A percentile compares a stretch with the other conserved stretches of the same genome.
phyloP scores from a whole-genome alignment of 2,797 vertebrate genomes.

The Acanthurus leucopareius region DNA sequence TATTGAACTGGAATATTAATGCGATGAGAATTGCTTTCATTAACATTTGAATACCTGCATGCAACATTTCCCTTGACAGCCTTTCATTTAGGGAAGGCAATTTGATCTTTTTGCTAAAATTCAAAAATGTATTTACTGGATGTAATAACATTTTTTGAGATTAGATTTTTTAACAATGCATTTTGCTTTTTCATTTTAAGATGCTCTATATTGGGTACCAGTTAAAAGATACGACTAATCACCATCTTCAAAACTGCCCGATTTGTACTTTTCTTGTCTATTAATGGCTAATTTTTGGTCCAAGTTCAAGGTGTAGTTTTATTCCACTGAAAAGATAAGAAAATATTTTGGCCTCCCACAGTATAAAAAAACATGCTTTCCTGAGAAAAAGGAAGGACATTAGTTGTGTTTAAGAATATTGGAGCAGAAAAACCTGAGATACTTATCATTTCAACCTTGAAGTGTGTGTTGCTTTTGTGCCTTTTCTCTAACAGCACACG shows the following conservation, averaged over 20 bases:
- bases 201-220: conserved; percentile 5
- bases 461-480: conserved; percentile 15
- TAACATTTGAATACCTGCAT: too few species aligned
- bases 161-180: too few species aligned
- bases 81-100: too few species aligned
- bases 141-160: too few species aligned
- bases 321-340: not conserved
- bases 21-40: too few species aligned
- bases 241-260: not conserved
- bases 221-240: conserved; percentile 17
- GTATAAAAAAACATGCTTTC: not conserved
- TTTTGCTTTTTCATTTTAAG: conserved; percentile 2
- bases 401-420: not conserved
- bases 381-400: not conserved
- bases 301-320: not conserved
- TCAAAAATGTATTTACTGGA: too few species aligned
- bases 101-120: too few species aligned
- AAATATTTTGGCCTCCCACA: not conserved
- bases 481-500: conserved; percentile 18
- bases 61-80: too few species aligned
- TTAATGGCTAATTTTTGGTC: not conserved
- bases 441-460: not conserved
- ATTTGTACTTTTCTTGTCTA: not conserved
- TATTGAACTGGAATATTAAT: too few species aligned
- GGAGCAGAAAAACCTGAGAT: not conserved